phyloP scores from a whole-genome alignment of 2,797 vertebrate genomes.

The Melopsittacus undulatus region DNA sequence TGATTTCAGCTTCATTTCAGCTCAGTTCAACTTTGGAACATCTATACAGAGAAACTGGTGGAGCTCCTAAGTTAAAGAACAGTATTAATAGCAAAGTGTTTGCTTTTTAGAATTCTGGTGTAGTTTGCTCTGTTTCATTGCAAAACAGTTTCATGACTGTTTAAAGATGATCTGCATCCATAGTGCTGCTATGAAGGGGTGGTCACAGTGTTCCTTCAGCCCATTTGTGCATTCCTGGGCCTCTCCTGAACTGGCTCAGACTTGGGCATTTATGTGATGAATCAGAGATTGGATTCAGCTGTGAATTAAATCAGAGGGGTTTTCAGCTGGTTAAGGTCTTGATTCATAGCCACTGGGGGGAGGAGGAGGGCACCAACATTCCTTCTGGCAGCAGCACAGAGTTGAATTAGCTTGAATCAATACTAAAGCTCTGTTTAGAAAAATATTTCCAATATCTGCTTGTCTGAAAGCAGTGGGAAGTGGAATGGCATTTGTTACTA shows the following conservation, averaged over 20 bases:
- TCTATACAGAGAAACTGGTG: neutral
- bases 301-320: neutral
- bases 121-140: neutral
- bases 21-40: neutral
- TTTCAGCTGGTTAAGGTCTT: neutral
- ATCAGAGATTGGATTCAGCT: neutral
- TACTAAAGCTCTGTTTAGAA: neutral
- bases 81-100: neutral
- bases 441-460: neutral
- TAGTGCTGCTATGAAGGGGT: neutral
- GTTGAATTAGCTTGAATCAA: neutral
- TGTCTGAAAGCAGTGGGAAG: neutral
- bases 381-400: neutral
- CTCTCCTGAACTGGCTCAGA: neutral
- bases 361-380: neutral
- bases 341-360: neutral
- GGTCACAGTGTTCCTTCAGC: neutral
- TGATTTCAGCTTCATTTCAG: neutral
- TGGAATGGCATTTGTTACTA: neutral
- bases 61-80: neutral
- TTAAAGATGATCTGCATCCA: neutral
- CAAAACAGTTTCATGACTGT: neutral
- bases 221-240: neutral
- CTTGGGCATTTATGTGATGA: neutral
- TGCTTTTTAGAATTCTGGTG: neutral